A percentile compares a stretch with the other conserved stretches of the same genome.
Conservation (phyloP, 2,113 vertebrate species). For the Melospiza georgiana region DNA sequence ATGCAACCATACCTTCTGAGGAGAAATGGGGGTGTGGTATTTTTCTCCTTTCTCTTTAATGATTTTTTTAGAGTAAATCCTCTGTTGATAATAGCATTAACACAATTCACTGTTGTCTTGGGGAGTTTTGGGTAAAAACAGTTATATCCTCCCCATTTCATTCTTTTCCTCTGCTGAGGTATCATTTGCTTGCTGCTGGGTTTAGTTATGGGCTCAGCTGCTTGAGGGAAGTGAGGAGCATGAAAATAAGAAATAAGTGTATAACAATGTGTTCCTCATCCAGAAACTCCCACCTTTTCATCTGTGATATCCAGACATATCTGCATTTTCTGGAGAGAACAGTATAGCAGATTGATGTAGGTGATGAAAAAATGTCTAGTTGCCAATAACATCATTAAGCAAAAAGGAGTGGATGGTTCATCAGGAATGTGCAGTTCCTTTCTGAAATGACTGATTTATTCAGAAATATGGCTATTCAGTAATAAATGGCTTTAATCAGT, state of each 20-base stretch:
- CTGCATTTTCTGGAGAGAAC: neutral
- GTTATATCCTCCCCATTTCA: neutral
- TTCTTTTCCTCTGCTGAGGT: neutral
- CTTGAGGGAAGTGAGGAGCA: neutral
- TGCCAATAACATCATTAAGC: neutral
- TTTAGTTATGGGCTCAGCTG: neutral
- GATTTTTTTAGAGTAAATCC: too few species aligned
- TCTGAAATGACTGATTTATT: neutral
- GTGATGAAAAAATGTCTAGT: neutral
- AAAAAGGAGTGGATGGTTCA: neutral
- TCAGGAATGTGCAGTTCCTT: neutral
- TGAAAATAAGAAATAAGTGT: neutral
- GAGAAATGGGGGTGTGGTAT: neutral
- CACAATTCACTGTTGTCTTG: neutral
- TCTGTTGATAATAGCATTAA: neutral
- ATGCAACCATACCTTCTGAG: neutral
- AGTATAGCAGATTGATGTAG: neutral
- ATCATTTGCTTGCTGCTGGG: neutral
- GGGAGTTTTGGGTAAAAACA: neutral
- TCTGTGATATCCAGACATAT: slow-evolving; percentile 13
- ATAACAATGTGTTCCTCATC: neutral
- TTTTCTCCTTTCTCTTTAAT: neutral
- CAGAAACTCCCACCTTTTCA: slow-evolving; percentile 28
- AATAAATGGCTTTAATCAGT: neutral
- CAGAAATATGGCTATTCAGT: neutral